Base-by-base conservation (phyloP, 2,797 vertebrate genomes). In the Micrastur ruficollis region DNA sequence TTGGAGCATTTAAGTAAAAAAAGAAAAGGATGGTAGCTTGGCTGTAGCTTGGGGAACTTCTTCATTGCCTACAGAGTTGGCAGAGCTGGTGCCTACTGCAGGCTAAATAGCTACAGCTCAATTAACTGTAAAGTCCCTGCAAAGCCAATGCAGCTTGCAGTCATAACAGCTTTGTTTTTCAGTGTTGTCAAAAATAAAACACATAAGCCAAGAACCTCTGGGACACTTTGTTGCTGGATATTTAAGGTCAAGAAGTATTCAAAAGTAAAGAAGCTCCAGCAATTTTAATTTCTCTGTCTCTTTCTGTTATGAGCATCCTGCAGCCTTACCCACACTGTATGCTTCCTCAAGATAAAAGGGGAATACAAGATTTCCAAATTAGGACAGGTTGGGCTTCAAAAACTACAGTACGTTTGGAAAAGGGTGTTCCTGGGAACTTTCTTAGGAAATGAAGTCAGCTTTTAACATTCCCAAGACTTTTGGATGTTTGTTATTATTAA, bases 131-230 rank as follows among this genome's bases (percentile, higher is more conserved):
- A 91, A 81, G 90, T 68, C 75, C 59, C 70, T 49, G 73, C 66
- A 91, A 91, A 92, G 72, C 56, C 84, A 74, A 9, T 61, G 49
- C 65, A 63, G 61, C 89, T 95, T 85, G 32, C 38, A 90, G 68
- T 76, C 2, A 0, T 62, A 96, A 91, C 80, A 90, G 75, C 65
- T 93, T 88, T 86, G 56, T 40, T 87, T 80, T 78, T 73, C 67
- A 52, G 15, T n/a, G 53, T 25, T 78, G 85, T 83, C 93, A 96
- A 93, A 97, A 96, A 93, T 94, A 83, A 81, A 95, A 88, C 16
- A 34, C 2, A 3, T 14, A 49, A 76, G 40, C 68, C 52, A 65
- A 78, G 65, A 83, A 83, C 52, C 38, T 91, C 65, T 94, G 65
- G 65, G 80, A 95, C 68, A 40, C 36, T 12, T 66, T 83, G 52